Evolutionary conservation across 2,888 invertebrate species (phyloP).

Genomic region (Artemia sp.): DNA sequence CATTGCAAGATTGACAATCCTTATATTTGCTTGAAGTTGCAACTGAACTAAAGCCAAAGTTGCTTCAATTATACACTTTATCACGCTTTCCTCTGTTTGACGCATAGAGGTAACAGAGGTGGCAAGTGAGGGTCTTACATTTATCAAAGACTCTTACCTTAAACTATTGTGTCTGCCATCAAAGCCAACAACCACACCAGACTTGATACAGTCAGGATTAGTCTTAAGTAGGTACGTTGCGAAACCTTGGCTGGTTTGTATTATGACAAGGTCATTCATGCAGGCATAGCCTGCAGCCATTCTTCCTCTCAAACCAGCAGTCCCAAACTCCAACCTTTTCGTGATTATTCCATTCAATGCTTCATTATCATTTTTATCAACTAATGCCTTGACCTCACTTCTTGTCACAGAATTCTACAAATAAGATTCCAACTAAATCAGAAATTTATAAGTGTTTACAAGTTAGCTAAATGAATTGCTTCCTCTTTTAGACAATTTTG

Average conservation of each 20-base stretch:
- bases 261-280: conserved; percentile 83
- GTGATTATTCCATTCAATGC: conserved; percentile 47
- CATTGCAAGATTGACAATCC: no score
- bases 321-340: conserved; percentile 64
- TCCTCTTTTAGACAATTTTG: no score
- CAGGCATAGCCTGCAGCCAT: conserved; percentile 85
- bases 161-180: conserved; percentile 83
- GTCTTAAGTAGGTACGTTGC: conserved; percentile 47
- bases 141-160: conserved; percentile 41
- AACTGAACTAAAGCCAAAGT: no score
- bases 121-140: conserved; percentile 1
- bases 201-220: conserved; percentile 34
- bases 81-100: neutral
- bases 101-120: neutral
- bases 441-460: no score
- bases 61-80: neutral
- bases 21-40: no score
- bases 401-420: conserved; percentile 45
- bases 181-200: conserved; percentile 71
- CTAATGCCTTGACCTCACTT: conserved; percentile 44
- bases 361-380: conserved; percentile 40
- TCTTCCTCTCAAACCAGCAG: conserved; percentile 73
- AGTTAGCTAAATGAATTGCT: no score
- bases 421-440: no score
- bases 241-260: conserved; percentile 86